phyloP scores from a whole-genome alignment of 2,888 invertebrate species.

The Schizaphis graminum region DNA sequence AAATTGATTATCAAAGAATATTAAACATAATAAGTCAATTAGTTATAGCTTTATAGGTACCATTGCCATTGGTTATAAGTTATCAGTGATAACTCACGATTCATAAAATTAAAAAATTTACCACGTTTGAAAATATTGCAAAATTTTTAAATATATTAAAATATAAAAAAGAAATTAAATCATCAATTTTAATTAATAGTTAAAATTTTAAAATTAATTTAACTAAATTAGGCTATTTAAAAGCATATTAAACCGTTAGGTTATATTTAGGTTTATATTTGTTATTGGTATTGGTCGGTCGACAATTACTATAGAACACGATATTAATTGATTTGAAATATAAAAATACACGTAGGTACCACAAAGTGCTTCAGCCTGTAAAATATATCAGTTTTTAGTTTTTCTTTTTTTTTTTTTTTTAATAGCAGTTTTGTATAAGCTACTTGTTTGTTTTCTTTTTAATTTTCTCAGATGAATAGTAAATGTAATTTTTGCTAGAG shows the following conservation, averaged over 20 bases:
- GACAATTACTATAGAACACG: neutral
- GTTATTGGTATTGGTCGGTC: neutral
- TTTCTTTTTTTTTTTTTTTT: neutral
- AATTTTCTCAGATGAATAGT: neutral
- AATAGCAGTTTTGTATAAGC: neutral
- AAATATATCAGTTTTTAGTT: neutral
- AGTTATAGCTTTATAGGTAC: no score
- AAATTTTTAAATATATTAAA: neutral
- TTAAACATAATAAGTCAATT: neutral
- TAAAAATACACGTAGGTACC: neutral
- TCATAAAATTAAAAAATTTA: neutral
- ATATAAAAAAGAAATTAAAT: neutral
- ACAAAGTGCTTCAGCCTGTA: neutral
- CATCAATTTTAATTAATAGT: neutral
- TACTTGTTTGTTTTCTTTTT: neutral
- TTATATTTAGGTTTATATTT: no score
- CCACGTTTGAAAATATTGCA: neutral
- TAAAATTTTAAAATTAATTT: neutral
- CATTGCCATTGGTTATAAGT: neutral
- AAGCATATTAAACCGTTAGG: no score
- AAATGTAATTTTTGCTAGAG: neutral
- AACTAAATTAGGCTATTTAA: neutral
- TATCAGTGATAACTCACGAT: neutral
- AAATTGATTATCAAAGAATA: neutral
- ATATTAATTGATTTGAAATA: neutral